phyloP scores from a whole-genome alignment of 2,888 invertebrate species.

The Cataglyphis rosenhaueri region DNA sequence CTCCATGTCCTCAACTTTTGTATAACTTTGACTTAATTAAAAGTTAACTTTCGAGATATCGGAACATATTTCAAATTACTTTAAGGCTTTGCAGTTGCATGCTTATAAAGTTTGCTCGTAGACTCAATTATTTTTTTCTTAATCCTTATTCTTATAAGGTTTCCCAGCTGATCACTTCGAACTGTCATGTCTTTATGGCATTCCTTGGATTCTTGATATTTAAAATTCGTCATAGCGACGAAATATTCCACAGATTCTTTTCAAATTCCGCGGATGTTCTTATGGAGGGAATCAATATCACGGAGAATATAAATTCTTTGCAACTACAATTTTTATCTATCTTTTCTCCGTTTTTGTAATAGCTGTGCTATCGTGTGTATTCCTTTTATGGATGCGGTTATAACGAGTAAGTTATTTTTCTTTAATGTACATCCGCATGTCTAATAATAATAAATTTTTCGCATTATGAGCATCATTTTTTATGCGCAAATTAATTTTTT shows the following conservation, averaged over 20 bases:
- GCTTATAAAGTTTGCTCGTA: neutral
- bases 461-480: neutral
- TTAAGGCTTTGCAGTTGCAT: conserved; percentile 1
- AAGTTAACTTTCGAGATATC: neutral
- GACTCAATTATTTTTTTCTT: neutral
- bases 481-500: neutral
- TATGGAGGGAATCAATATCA: conserved; percentile 37
- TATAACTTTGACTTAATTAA: conserved; percentile 20
- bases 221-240: conserved; percentile 55
- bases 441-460: neutral
- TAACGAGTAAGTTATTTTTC: neutral
- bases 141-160: conserved; percentile 22
- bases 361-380: neutral
- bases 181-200: neutral
- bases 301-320: conserved; percentile 34
- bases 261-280: conserved; percentile 34
- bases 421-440: neutral
- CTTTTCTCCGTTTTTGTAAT: neutral
- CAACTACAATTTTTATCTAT: conserved; percentile 6
- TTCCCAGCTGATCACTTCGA: conserved; percentile 3
- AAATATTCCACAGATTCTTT: conserved; percentile 37
- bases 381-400: neutral
- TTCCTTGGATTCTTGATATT: conserved; percentile 54
- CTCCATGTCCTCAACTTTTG: neutral
- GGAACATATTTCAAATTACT: neutral